Percentiles rank a stretch among this genome's conserved stretches.
Evolutionary conservation across 2,797 vertebrate species (phyloP).

Genomic region (Danio choprae): DNA sequence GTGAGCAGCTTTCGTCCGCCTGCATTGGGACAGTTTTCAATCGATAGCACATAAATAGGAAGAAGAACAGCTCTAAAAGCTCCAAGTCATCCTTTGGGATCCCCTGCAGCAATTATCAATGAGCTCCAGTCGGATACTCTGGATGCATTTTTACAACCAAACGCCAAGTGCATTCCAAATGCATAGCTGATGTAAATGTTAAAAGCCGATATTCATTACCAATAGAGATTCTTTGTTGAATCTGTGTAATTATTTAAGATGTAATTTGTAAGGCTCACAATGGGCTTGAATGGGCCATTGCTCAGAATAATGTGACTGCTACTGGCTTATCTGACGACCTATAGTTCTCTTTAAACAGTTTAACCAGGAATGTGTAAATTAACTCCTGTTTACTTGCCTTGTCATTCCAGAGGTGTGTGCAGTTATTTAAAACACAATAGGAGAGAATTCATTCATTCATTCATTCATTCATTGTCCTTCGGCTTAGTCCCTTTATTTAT

Average conservation of each 20-base stretch:
- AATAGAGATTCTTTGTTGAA: background rate
- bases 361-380: background rate
- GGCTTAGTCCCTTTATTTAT: no score
- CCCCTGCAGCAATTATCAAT: conserved; percentile 36
- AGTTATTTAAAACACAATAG: no score
- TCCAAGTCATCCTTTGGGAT: conserved; percentile 31
- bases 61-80: conserved; percentile 43
- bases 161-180: conserved; percentile 12
- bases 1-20: conserved; percentile 43
- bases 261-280: background rate
- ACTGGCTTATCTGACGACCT: background rate
- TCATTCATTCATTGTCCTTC: no score
- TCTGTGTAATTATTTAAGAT: conserved; percentile 10
- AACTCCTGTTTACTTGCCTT: background rate
- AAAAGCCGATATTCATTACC: background rate
- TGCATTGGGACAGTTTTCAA: conserved; percentile 47
- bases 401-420: background rate
- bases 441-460: no score
- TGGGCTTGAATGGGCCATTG: background rate
- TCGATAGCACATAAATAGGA: conserved; percentile 44
- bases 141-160: conserved; percentile 35
- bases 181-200: conserved; percentile 1
- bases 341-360: background rate
- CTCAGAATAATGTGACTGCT: background rate
- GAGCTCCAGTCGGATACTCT: conserved; percentile 21